Base-by-base conservation (phyloP, 2,888 invertebrate genomes). In the Cremastobaeus sp. region DNA sequence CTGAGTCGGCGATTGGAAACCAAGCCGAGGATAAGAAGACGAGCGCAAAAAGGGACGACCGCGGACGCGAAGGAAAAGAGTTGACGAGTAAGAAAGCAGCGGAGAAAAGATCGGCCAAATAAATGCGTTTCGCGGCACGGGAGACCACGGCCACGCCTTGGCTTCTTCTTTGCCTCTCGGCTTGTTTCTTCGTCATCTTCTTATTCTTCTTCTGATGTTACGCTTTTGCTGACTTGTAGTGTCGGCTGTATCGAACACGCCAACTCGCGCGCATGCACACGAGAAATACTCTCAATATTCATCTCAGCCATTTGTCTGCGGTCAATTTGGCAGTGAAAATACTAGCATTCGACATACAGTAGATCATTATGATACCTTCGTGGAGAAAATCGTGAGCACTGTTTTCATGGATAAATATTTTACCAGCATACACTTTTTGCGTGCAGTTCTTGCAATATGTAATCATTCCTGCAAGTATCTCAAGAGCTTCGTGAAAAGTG, bases 131-230 rank as follows among this genome's bases (percentile, higher is more conserved):
- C 74, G 77, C 81, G 69, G 76, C 74, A 77, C 77, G 76, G 78
- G 75, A 79, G 79, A 82, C 81, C 79, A 77, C 80, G 79, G 57
- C 83, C 83, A 83, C 83, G 83, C 83, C 83, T 82, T 78, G 74
- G 37, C 76, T 77, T 77, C 76, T 76, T 75, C 70, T 55, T 45
- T 54, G 43, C 3, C 18, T 12, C 18, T 20, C 28, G 20, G 2
- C 74, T n/a, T n/a, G n/a, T n/a, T 76, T 77, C 76, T 74, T 76
- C 75, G 52, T 41, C 70, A 32, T 62, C 68, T 70, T 64, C 50
- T 70, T 48, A 55, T 65, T 69, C 76, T 76, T 78, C 76, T 75
- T 76, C 73, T 41, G 15, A 34, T 64, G 45, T 71, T 48, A 71
- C 69, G 68, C 71, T 62, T 64, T 50, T 32, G 50, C 59, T 11